A percentile compares a stretch with the other conserved stretches of the same genome.
phyloP scores from a whole-genome alignment of 2,113 vertebrate genomes.

The Sapayoa aenigma region DNA sequence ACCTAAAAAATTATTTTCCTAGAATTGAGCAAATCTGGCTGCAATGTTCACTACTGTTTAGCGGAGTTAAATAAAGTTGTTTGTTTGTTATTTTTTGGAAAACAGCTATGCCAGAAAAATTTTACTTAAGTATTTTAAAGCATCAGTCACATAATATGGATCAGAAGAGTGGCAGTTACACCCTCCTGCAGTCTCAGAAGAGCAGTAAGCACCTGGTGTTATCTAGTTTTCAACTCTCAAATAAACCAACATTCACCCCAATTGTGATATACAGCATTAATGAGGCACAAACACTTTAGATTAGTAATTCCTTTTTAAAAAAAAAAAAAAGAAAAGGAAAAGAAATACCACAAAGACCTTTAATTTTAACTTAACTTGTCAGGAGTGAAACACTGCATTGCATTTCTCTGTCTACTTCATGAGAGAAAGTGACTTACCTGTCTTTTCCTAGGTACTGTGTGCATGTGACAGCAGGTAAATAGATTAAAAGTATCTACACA shows the following conservation, averaged over 20 bases:
- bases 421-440: not conserved
- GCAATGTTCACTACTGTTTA: not conserved
- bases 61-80: not conserved
- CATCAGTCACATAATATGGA: not conserved
- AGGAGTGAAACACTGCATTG: not conserved
- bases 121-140: not conserved
- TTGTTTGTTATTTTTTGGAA: not conserved
- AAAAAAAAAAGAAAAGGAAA: not conserved
- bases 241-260: not conserved
- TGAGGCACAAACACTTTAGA: not conserved
- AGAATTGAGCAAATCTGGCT: not conserved
- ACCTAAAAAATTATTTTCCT: not conserved
- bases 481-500: not conserved
- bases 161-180: not conserved
- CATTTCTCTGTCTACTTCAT: not conserved
- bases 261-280: not conserved
- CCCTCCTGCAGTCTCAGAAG: not conserved
- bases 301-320: not conserved
- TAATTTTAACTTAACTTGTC: not conserved
- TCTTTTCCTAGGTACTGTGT: not conserved
- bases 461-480: not conserved
- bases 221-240: not conserved
- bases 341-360: not conserved
- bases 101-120: not conserved
- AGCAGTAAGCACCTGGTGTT: not conserved